These are phyloP conservation scores for Erpobdella octoculata DNA, from an alignment of 2,888 invertebrate genomes.

Conservation along the genomic window DNA sequence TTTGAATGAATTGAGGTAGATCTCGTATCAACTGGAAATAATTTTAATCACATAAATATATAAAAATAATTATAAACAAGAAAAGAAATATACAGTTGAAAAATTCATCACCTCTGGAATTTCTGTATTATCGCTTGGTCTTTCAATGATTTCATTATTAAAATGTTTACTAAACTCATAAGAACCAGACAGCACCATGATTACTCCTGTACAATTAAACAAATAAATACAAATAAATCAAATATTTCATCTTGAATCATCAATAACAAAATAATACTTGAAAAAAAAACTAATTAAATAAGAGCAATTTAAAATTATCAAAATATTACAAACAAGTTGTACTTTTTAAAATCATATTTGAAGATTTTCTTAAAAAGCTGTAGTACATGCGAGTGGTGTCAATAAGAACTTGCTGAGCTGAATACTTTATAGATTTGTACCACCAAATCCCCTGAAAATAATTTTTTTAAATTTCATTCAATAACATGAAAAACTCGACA, in stretches of 20 bases:
- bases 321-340: slow-evolving; percentile 37
- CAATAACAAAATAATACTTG: background rate
- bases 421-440: slow-evolving; percentile 93
- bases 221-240: background rate
- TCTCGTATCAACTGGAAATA: slow-evolving; percentile 69
- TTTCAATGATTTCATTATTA: slow-evolving; percentile 85
- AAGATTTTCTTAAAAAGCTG: slow-evolving; percentile 89
- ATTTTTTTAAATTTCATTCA: background rate
- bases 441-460: slow-evolving; percentile 92
- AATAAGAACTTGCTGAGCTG: slow-evolving; percentile 84
- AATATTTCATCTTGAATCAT: too few relatives aligned
- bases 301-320: background rate
- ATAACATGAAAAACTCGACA: too few relatives aligned
- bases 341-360: slow-evolving; percentile 86
- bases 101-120: slow-evolving; percentile 51
- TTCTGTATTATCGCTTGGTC: slow-evolving; percentile 63
- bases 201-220: slow-evolving; percentile 57
- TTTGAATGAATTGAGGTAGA: slow-evolving; percentile 82
- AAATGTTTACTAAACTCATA: slow-evolving; percentile 88
- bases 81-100: background rate
- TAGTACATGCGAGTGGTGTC: slow-evolving; percentile 95
- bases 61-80: background rate
- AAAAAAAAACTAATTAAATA: background rate
- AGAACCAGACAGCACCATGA: slow-evolving; percentile 93
- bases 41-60: background rate